Evolutionary conservation across 2,113 vertebrate species (phyloP).

Genomic region (Morone chrysops): DNA sequence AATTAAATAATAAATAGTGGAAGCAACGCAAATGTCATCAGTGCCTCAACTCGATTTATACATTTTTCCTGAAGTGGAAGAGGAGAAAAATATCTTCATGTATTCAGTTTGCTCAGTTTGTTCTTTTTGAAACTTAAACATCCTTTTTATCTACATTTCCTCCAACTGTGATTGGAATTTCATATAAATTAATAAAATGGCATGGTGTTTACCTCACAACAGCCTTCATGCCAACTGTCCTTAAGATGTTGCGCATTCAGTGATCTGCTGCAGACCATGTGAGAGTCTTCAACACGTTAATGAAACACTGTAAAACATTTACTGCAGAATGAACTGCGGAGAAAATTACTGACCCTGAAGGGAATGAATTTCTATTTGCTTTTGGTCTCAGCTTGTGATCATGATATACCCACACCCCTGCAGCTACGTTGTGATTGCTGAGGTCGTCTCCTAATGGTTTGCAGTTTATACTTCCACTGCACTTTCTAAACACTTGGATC

Average conservation of each 20-base stretch:
- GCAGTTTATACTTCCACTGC: conserved; percentile 55
- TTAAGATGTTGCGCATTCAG: conserved; percentile 31
- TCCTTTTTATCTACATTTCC: not conserved
- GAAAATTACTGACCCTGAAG: conserved; percentile 69
- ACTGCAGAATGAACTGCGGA: conserved; percentile 39
- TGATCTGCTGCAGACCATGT: conserved; percentile 3
- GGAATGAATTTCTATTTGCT: conserved; percentile 65
- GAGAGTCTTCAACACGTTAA: conserved; percentile 38
- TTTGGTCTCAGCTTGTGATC: conserved; percentile 66
- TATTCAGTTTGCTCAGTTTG: conserved; percentile 24
- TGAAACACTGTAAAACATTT: conserved; percentile 47
- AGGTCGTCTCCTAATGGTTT: conserved; percentile 54
- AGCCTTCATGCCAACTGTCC: not conserved
- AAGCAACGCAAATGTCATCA: conserved; percentile 44
- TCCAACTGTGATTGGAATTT: conserved; percentile 15
- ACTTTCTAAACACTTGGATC: conserved; percentile 52
- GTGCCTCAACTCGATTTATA: conserved; percentile 43
- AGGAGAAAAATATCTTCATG: conserved; percentile 13
- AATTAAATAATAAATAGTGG: conserved; percentile 65
- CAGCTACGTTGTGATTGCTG: conserved; percentile 57
- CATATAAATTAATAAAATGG: not conserved
- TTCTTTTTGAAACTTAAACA: conserved; percentile 25
- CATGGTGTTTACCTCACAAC: conserved; percentile 24
- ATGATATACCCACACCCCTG: conserved; percentile 58
- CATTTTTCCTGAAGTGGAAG: conserved; percentile 46